A percentile compares a stretch with the other conserved stretches of the same genome.
Evolutionary conservation across 2,797 vertebrate species (phyloP).

Genomic region (Phrynocephalus guinanensis): DNA sequence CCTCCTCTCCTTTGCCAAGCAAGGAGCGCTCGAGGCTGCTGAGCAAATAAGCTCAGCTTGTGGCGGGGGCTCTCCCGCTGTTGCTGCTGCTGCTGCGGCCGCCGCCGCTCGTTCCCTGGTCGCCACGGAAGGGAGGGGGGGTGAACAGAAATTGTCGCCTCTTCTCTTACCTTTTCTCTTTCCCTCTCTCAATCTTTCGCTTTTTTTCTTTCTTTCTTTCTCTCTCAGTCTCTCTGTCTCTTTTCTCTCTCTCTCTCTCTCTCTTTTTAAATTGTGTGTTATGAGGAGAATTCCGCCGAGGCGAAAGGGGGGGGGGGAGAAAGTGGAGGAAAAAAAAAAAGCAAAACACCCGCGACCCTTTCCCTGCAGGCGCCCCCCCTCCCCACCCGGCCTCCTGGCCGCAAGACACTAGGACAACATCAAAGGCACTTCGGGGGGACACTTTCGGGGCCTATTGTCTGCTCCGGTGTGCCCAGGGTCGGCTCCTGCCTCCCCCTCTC

Average conservation of each 20-base stretch:
- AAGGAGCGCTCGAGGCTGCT: slow-evolving; percentile 2
- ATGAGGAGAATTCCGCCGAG: slow-evolving; percentile 66
- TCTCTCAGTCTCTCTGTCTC: background rate
- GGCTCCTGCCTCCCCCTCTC: slow-evolving; percentile 84
- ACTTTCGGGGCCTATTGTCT: slow-evolving; percentile 88
- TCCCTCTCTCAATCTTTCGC: slow-evolving; percentile 7
- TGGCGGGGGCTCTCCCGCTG: background rate
- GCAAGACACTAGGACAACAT: slow-evolving; percentile 85
- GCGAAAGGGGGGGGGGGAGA: slow-evolving; percentile 70
- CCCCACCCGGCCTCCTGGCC: slow-evolving; percentile 77
- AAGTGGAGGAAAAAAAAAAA: slow-evolving; percentile 79
- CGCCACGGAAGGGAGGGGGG: slow-evolving; percentile 51
- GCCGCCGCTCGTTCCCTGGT: too few species aligned
- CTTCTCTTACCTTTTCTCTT: slow-evolving; percentile 69
- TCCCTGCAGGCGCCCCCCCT: slow-evolving; percentile 74
- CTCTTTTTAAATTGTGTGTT: slow-evolving; percentile 42
- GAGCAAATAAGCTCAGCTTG: slow-evolving; percentile 42
- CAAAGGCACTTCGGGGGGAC: slow-evolving; percentile 89
- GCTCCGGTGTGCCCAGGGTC: slow-evolving; percentile 81
- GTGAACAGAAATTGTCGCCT: slow-evolving; percentile 44
- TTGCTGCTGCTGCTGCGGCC: slow-evolving; percentile 11
- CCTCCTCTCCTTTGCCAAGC: slow-evolving; percentile 52
- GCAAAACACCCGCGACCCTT: slow-evolving; percentile 59
- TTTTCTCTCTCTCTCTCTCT: background rate
- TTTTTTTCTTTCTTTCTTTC: background rate